phyloP scores from a whole-genome alignment of 2,113 vertebrate genomes.

The Speoplatyrhinus poulsoni region DNA sequence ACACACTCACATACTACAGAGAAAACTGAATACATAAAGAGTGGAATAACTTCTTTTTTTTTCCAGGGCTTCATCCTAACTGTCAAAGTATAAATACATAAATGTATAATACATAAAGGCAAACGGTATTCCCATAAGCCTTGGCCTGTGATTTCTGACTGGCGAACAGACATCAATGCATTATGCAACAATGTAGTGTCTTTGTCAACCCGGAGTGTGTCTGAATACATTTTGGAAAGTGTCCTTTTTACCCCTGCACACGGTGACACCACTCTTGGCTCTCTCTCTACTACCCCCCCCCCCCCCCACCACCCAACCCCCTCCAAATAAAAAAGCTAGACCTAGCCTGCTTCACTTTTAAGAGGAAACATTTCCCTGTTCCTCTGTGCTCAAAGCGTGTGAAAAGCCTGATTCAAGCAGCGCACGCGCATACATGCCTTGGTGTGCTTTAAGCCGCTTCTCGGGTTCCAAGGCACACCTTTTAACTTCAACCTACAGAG shows the following conservation, averaged over 20 bases:
- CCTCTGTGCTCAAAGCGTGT: conserved; percentile 33
- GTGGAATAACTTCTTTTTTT: background rate
- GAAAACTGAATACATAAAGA: too few species aligned
- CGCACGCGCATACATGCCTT: conserved; percentile 37
- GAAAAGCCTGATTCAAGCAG: conserved; percentile 20
- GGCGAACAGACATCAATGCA: conserved; percentile 52
- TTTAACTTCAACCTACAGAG: conserved; percentile 57
- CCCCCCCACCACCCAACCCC: too few species aligned
- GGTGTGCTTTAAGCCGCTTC: conserved; percentile 44
- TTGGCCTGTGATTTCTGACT: conserved; percentile 48
- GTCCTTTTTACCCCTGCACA: conserved; percentile 50
- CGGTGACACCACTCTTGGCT: conserved; percentile 18
- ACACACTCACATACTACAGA: too few species aligned
- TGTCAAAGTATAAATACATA: conserved; percentile 55
- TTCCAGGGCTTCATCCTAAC: conserved; percentile 30
- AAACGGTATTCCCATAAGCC: conserved; percentile 52
- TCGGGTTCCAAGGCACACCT: conserved; percentile 54
- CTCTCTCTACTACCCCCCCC: too few species aligned
- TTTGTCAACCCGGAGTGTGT: conserved; percentile 6
- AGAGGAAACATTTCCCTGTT: conserved; percentile 28
- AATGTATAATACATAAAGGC: conserved; percentile 63
- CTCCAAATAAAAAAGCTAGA: background rate
- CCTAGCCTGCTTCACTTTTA: conserved; percentile 27
- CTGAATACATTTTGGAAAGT: conserved; percentile 31
- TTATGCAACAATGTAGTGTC: conserved; percentile 52